Conservation (phyloP, 2,888 invertebrate genomes). For the Nycteola revayana region DNA sequence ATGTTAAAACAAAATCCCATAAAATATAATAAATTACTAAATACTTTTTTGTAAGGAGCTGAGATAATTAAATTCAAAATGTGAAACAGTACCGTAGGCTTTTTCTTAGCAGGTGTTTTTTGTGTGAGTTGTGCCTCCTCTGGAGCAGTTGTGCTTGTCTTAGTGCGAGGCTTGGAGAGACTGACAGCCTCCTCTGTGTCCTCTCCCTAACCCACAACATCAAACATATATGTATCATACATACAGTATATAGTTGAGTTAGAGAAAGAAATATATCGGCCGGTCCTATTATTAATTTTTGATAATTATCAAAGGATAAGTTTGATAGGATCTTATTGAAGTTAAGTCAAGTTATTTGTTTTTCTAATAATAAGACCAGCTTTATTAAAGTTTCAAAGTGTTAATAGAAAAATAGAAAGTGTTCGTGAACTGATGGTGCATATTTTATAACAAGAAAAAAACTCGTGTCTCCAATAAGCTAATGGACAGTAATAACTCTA, state of each 20-base stretch:
- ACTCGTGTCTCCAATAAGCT: no score
- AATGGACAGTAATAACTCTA: no score
- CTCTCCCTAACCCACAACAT: conserved; percentile 70
- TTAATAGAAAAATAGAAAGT: conserved; percentile 20
- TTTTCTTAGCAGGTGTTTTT: conserved; percentile 78
- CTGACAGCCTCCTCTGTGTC: conserved; percentile 77
- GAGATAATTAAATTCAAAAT: conserved; percentile 59
- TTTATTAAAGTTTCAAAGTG: conserved; percentile 6
- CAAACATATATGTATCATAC: conserved; percentile 41
- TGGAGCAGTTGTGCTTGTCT: conserved; percentile 75
- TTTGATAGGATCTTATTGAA: neutral
- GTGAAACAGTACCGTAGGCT: conserved; percentile 64
- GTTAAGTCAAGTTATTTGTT: neutral
- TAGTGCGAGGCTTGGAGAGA: conserved; percentile 72
- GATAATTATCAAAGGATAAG: no score
- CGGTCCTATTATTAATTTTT: conserved; percentile 9
- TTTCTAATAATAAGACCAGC: conserved; percentile 13
- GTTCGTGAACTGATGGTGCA: conserved; percentile 16
- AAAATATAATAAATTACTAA: no score
- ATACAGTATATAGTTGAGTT: conserved; percentile 30
- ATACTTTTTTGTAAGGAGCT: conserved; percentile 23
- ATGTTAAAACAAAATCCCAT: no score
- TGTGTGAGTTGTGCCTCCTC: conserved; percentile 77
- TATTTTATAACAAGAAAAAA: no score
- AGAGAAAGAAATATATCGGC: conserved; percentile 20